A percentile compares a stretch with the other conserved stretches of the same genome.
phyloP scores from a whole-genome alignment of 2,888 invertebrate genomes.

The Leptopterna dolabrata region DNA sequence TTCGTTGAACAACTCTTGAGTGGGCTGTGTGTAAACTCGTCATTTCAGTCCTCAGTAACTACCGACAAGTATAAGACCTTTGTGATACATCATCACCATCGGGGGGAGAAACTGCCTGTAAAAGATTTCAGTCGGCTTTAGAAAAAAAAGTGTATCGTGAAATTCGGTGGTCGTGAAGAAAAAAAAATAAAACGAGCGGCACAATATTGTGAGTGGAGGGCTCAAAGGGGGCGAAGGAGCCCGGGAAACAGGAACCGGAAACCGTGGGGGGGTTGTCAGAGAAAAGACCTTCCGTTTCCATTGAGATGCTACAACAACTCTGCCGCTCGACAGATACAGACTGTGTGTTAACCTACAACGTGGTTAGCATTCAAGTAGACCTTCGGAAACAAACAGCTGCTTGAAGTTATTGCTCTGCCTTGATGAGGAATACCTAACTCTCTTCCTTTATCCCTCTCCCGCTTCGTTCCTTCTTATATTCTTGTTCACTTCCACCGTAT shows the following conservation, averaged over 20 bases:
- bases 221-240: neutral
- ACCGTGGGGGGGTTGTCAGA: neutral
- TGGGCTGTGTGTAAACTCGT: too few relatives aligned
- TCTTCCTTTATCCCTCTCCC: neutral
- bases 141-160: neutral
- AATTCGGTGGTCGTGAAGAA: neutral
- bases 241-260: neutral
- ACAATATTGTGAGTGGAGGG: neutral
- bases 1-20: too few relatives aligned
- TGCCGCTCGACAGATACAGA: conserved; percentile 22
- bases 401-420: conserved; percentile 41
- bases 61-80: too few relatives aligned
- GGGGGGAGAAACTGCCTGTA: too few relatives aligned
- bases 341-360: conserved; percentile 29
- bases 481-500: neutral
- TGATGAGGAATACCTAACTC: conserved; percentile 17
- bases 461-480: neutral
- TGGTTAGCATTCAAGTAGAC: conserved; percentile 44
- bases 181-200: neutral
- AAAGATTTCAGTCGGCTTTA: neutral
- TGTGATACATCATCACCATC: too few relatives aligned
- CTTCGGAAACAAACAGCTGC: conserved; percentile 41
- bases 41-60: too few relatives aligned
- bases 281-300: conserved; percentile 8
- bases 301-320: conserved; percentile 41